Base-by-base conservation (phyloP, 1,140 invertebrate genomes). In the Pemphigus obesinymphae region DNA sequence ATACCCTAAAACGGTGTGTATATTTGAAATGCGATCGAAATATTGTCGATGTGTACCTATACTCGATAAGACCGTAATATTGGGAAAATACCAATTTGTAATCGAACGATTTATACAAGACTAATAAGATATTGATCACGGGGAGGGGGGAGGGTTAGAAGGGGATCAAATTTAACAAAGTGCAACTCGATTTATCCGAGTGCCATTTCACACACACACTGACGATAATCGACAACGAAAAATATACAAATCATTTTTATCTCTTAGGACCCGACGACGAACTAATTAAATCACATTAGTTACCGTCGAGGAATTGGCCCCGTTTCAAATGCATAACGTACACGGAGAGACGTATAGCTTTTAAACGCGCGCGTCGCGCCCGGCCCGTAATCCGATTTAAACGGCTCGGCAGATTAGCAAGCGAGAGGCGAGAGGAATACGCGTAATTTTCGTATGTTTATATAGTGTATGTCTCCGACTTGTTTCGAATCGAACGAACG, bases 241-340 rank as follows among this genome's bases (percentile, higher is more conserved):
- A 26, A 45, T 15, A 70, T 29, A 43, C 68, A 45, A 45, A 70
- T 70, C 68, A 45, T 45, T 70, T 70, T 70, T 70, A 70, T 70
- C 68, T 45, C 45, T 70, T 45, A 7, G 23, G n/a, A 70, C 45
- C 43, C 40, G 37, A 17, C 23, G 68, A 70, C 37, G 5, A 26
- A 17, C 68, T 70, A 70, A 70, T 70, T 70, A 70, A 70, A 70
- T 70, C 68, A 45, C 68, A 45, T 70, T 70, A 70, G 68, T 70
- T 70, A 70, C 68, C 68, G 68, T 45, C 68, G 17, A 23, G 29
- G 68, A 70, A 70, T 70, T 70, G 68, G 68, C 68, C 68, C 29
- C 68, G 40, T 70, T 70, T 70, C 68, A 70, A 70, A 45, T 45
- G 40, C 68, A 66, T 37, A 66, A 37, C 63, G 43, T 11, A 29